phyloP scores from a whole-genome alignment of 2,888 invertebrate species.

The Dasysyrphus albostriatus region DNA sequence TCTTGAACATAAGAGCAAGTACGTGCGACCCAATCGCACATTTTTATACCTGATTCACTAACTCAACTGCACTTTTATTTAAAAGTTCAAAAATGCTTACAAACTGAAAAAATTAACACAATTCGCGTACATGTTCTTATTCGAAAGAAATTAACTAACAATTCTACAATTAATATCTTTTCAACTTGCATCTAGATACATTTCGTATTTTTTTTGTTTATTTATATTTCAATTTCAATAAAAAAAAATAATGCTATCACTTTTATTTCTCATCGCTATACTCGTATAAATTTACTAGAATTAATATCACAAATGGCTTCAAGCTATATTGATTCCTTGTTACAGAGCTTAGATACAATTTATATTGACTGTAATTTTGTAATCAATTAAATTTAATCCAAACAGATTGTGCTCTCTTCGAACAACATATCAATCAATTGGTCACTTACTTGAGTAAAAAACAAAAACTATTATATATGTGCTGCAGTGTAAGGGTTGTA shows the following conservation, averaged over 20 bases:
- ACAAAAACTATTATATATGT: background rate
- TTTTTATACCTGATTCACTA: too few relatives aligned
- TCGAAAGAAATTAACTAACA: too few relatives aligned
- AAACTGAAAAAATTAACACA: too few relatives aligned
- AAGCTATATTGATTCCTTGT: background rate
- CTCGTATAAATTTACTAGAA: constrained; percentile 3
- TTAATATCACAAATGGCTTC: background rate
- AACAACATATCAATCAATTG: constrained; percentile 48
- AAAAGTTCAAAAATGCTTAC: too few relatives aligned
- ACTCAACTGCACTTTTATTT: too few relatives aligned
- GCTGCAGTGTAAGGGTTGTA: background rate
- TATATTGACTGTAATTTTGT: constrained; percentile 25
- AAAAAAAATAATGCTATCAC: background rate
- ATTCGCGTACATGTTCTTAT: too few relatives aligned
- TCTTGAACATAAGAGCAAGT: too few relatives aligned
- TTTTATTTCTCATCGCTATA: background rate
- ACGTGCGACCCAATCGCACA: too few relatives aligned
- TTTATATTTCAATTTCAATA: background rate
- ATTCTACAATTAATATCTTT: too few relatives aligned
- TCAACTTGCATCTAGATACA: too few relatives aligned
- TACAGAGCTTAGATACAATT: constrained; percentile 1
- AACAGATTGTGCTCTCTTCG: constrained; percentile 12
- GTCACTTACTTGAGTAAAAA: constrained; percentile 11
- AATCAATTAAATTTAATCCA: constrained; percentile 36
- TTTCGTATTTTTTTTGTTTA: too few relatives aligned